A percentile compares a stretch with the other conserved stretches of the same genome.
Conservation (phyloP, 2,888 invertebrate genomes). For the Drosophila fungiperda region DNA sequence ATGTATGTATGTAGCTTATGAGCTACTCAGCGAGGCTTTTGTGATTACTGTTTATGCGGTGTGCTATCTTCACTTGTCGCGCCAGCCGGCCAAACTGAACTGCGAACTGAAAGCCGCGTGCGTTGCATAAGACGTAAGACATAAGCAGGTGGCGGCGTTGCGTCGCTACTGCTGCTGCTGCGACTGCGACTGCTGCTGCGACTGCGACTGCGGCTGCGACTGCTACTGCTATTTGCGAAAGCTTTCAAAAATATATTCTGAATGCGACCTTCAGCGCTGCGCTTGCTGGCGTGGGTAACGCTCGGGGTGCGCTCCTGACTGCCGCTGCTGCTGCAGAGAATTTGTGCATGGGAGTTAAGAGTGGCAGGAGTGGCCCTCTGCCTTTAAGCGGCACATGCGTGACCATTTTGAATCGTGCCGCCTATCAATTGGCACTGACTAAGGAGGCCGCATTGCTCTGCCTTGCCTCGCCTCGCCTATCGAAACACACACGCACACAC, state of each 20-base stretch:
- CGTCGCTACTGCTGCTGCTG: conserved; percentile 22
- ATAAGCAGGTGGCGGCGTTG: conserved; percentile 33
- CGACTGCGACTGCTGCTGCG: conserved; percentile 12
- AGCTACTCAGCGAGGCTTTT: background rate
- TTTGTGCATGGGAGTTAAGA: conserved; percentile 44
- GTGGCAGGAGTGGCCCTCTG: conserved; percentile 54
- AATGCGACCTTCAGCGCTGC: conserved; percentile 45
- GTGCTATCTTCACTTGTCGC: conserved; percentile 74
- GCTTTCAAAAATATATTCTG: conserved; percentile 5
- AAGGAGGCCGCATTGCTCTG: conserved; percentile 62
- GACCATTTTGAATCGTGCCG: conserved; percentile 66
- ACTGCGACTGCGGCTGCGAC: conserved; percentile 12
- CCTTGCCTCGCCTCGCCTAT: conserved; percentile 46
- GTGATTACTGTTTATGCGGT: conserved; percentile 45
- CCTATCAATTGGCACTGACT: conserved; percentile 55
- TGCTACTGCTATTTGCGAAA: conserved; percentile 49
- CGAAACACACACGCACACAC: conserved; percentile 30
- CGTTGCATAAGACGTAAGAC: conserved; percentile 65
- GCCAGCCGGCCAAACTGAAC: conserved; percentile 64
- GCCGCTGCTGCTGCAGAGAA: conserved; percentile 40
- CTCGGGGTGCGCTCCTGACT: conserved; percentile 47
- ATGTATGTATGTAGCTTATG: background rate
- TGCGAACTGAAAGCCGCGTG: conserved; percentile 54
- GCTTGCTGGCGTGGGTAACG: conserved; percentile 41
- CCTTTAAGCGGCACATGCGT: conserved; percentile 55